Evolutionary conservation across 2,113 vertebrate genomes (phyloP).

Genomic region (Lamprotornis superbus): DNA sequence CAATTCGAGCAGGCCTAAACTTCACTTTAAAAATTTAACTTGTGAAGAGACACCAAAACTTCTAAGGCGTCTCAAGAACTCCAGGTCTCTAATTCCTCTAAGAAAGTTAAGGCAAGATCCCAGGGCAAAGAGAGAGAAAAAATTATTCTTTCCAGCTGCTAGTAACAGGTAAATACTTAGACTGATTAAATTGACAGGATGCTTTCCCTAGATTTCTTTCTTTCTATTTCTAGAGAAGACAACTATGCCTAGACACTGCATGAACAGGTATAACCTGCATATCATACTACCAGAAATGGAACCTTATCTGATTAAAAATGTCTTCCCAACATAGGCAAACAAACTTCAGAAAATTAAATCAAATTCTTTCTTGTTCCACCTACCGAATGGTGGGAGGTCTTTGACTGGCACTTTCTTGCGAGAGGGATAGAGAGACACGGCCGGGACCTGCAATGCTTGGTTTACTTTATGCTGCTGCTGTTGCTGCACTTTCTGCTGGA

Average conservation of each 20-base stretch:
- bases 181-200: neutral
- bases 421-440: slow-evolving; percentile 90
- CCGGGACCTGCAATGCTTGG: slow-evolving; percentile 91
- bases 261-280: neutral
- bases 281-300: neutral
- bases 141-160: neutral
- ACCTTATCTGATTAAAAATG: neutral
- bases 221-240: neutral
- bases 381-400: slow-evolving; percentile 95
- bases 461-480: slow-evolving; percentile 74
- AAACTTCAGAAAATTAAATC: neutral
- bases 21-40: neutral
- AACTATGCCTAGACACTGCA: neutral
- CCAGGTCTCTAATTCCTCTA: neutral
- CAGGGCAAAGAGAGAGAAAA: neutral
- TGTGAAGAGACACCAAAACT: neutral
- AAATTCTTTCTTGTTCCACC: neutral
- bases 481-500: slow-evolving; percentile 79
- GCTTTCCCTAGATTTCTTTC: neutral
- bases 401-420: slow-evolving; percentile 95
- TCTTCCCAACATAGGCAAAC: neutral
- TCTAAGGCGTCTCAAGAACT: neutral
- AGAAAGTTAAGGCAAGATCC: neutral
- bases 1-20: neutral
- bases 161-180: neutral